A percentile compares a stretch with the other conserved stretches of the same genome.
Evolutionary conservation across 2,888 invertebrate genomes (phyloP).

Genomic region (Deroplatys truncata): DNA sequence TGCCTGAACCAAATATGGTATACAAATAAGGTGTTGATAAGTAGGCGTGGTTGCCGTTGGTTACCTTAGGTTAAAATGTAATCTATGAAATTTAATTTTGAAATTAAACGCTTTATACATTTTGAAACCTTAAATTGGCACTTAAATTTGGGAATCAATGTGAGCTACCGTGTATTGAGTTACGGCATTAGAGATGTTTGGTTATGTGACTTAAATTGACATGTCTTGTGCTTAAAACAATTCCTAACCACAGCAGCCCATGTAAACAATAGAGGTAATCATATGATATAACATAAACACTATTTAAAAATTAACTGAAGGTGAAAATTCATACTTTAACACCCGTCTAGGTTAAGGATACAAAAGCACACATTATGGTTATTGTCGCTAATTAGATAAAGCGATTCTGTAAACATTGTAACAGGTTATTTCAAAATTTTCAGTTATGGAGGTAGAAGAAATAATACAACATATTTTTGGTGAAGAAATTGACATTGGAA

Average conservation of each 20-base stretch:
- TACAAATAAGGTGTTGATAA: neutral
- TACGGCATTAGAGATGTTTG: neutral
- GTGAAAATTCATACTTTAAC: too few species aligned
- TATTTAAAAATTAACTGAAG: neutral
- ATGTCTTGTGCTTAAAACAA: neutral
- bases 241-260: neutral
- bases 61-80: neutral
- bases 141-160: neutral
- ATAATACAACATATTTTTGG: constrained; percentile 29
- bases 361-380: neutral
- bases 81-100: neutral
- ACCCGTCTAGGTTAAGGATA: too few species aligned
- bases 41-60: neutral
- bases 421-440: neutral
- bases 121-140: neutral
- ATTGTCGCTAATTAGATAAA: neutral
- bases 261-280: neutral
- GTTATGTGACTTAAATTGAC: neutral
- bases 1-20: neutral
- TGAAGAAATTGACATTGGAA: neutral
- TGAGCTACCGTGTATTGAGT: neutral
- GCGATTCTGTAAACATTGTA: neutral
- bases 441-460: constrained; percentile 26
- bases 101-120: neutral
- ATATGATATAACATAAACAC: neutral